phyloP scores from a whole-genome alignment of 2,888 invertebrate genomes.

The Acanthoscelides obtectus region DNA sequence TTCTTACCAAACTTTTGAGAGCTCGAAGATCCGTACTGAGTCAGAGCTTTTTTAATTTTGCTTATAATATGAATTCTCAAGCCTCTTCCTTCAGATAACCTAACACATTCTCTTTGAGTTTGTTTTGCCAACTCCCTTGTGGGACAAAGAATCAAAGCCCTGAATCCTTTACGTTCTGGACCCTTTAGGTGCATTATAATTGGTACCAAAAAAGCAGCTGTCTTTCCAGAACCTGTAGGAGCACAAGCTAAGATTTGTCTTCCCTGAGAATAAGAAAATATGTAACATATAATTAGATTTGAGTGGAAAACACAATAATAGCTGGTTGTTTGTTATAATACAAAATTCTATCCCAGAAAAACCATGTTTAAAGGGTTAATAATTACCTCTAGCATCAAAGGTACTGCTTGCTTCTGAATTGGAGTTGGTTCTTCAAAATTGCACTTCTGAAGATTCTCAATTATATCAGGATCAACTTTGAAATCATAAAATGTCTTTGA shows the following conservation, averaged over 20 bases:
- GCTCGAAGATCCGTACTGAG: constrained; percentile 69
- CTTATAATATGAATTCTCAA: constrained; percentile 74
- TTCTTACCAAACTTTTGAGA: constrained; percentile 74
- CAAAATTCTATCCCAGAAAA: neutral
- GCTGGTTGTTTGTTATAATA: no score
- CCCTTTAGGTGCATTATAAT: constrained; percentile 71
- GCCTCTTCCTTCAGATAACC: constrained; percentile 69
- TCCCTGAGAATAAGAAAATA: constrained; percentile 49
- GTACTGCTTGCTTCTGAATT: constrained; percentile 90
- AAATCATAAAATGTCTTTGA: constrained; percentile 67
- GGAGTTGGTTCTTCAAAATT: constrained; percentile 78
- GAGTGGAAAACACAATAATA: neutral
- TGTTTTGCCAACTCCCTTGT: constrained; percentile 93
- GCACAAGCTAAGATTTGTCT: constrained; percentile 89
- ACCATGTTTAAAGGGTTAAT: neutral
- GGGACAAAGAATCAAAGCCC: constrained; percentile 87
- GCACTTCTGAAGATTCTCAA: constrained; percentile 64
- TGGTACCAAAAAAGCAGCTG: constrained; percentile 89
- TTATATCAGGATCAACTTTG: constrained; percentile 54
- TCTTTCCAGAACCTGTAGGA: constrained; percentile 97
- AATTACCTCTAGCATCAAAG: constrained; percentile 73
- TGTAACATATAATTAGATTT: constrained; percentile 4
- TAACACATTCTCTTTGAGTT: constrained; percentile 74
- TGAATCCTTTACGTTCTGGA: constrained; percentile 69
- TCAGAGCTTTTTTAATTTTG: constrained; percentile 68